Base-by-base conservation (phyloP, 2,888 invertebrate genomes). In the Lamproptera curius region DNA sequence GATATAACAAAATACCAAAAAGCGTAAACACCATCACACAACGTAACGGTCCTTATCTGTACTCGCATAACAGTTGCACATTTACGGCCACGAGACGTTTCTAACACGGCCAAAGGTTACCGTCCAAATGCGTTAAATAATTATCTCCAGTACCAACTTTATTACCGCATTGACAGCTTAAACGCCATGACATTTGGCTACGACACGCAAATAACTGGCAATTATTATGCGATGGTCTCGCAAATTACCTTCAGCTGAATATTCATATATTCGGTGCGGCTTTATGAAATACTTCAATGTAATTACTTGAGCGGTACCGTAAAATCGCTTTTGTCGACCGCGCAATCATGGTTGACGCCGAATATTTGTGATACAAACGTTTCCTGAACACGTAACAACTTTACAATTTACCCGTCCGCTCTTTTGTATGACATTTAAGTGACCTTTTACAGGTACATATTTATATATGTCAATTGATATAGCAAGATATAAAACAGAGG, bases 121-220 rank as follows among this genome's bases (percentile, higher is more conserved):
- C 31, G 28, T 26, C 16, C 31, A 37, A 42, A 42, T 20, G 37
- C 37, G 9, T 20, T 15, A 42, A 42, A 42, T 42, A 46, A 46
- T 46, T 36, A 20, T 41, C n/a, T 13, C 28, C n/a, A 13, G 37
- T 17, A 17, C 26, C 2, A 36, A 37, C 31, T 42, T 37, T 37
- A 40, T 46, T 46, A 26, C 34, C 34, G 16, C 23, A 37, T 14
- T 41, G 46, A 42, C 42, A 46, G 33, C 36, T 17, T 46, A 46
- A 42, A 46, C 15, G 41, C 20, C 35, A 35, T 46, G 46, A 36
- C 41, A 46, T 46, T 46, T 46, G 4, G 36, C 8, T 41, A 36
- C 20, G 35, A 46, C 17, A 41, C 35, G 28, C 13, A 8, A 20
- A 41, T 46, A 8, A 17, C 28, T 10, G 28, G 23, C 10, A 41